phyloP scores from a whole-genome alignment of 2,888 invertebrate genomes.

The Limnephilus marmoratus region DNA sequence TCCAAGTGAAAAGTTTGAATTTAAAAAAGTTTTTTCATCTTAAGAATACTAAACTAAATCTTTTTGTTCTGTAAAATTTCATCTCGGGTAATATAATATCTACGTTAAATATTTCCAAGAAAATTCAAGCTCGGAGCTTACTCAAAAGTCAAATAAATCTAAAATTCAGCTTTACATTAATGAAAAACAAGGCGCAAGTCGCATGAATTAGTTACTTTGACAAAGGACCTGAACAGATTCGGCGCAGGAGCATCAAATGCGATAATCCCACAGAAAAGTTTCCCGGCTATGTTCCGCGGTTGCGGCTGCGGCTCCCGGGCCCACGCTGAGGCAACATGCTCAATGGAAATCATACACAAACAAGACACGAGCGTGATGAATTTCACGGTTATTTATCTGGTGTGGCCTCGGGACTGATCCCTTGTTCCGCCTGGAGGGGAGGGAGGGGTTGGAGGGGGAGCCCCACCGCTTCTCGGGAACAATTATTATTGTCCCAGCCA shows the following conservation, averaged over 20 bases:
- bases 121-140: not conserved
- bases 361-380: not conserved
- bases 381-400: not conserved
- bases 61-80: not conserved
- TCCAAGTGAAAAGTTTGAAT: not conserved
- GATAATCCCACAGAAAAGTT: constrained; percentile 37
- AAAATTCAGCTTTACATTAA: not conserved
- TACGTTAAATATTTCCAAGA: not conserved
- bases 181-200: constrained; percentile 3
- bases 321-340: not conserved
- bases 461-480: not conserved
- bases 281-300: constrained; percentile 14
- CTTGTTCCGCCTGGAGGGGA: not conserved
- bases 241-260: constrained; percentile 13
- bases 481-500: not conserved
- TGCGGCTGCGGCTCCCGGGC: not conserved
- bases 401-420: not conserved
- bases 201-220: constrained; percentile 26
- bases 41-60: not conserved
- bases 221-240: constrained; percentile 15
- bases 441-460: not conserved
- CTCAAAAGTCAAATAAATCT: constrained; percentile 28
- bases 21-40: not conserved
- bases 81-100: not conserved
- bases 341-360: not conserved